Percentiles rank a stretch among this genome's conserved stretches.
Evolutionary conservation across 2,797 vertebrate species (phyloP).

Genomic region (Pyrocephalus nanus): DNA sequence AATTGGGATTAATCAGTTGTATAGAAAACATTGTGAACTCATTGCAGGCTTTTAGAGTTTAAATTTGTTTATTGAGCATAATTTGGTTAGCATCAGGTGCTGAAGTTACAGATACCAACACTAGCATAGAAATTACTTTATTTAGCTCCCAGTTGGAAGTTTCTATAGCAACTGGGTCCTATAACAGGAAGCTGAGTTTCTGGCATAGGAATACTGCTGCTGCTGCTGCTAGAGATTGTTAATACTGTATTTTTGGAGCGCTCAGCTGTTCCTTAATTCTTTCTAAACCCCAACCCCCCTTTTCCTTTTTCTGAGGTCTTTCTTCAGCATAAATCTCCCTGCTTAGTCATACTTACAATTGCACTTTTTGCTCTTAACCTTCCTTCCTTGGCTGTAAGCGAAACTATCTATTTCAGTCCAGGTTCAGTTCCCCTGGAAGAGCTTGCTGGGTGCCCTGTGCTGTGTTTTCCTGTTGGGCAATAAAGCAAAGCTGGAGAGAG

Average conservation of each 20-base stretch:
- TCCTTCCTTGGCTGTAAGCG: neutral
- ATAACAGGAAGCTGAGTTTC: conserved; percentile 72
- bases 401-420: conserved; percentile 19
- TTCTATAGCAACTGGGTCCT: conserved; percentile 81
- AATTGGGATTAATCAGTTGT: conserved; percentile 78
- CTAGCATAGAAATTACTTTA: conserved; percentile 83
- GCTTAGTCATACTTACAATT: conserved; percentile 65
- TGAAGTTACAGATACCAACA: conserved; percentile 77
- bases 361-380: conserved; percentile 23
- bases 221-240: conserved; percentile 56
- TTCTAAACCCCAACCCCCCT: neutral
- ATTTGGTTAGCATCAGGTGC: conserved; percentile 79
- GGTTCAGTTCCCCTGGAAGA: conserved; percentile 22
- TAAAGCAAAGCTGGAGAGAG: neutral
- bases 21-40: conserved; percentile 71
- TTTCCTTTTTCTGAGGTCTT: neutral
- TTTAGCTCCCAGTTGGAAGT: conserved; percentile 81
- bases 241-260: conserved; percentile 51
- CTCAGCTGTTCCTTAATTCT: conserved; percentile 43
- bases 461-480: neutral
- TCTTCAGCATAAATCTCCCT: conserved; percentile 34
- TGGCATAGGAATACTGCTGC: conserved; percentile 45
- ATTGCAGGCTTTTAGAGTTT: conserved; percentile 75
- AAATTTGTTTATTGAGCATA: conserved; percentile 81
- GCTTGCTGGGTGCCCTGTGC: neutral